Percentiles rank a stretch among this genome's conserved stretches.
Conservation (phyloP, 2,113 vertebrate genomes). For the Psophia crepitans region DNA sequence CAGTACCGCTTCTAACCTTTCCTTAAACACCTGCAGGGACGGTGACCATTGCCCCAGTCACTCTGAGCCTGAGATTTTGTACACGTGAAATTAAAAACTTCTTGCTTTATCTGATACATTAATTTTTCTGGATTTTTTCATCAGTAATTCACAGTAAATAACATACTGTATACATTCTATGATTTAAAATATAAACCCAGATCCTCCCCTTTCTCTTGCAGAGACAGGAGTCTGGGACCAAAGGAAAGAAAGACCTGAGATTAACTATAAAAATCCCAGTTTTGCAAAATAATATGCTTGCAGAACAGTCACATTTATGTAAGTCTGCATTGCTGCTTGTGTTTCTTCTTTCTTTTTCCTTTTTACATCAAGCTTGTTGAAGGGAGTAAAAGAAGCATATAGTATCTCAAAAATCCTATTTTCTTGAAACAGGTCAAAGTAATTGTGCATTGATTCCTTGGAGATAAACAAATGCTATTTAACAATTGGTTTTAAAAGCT, state of each 20-base stretch:
- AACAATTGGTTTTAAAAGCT: conserved; percentile 51
- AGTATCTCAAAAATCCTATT: conserved; percentile 1
- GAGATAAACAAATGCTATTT: conserved; percentile 28
- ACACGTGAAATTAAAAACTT: neutral
- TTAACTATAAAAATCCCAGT: neutral
- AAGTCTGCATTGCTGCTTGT: neutral
- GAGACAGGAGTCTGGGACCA: neutral
- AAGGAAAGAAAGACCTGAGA: neutral
- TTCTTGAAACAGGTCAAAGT: conserved; percentile 34
- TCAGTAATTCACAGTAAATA: neutral
- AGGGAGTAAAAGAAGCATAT: neutral
- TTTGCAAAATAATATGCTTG: neutral
- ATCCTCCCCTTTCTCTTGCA: neutral
- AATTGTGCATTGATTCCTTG: conserved; percentile 38
- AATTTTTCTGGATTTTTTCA: neutral
- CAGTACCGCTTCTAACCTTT: too few relatives aligned
- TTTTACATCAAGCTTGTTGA: conserved; percentile 3
- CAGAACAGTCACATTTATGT: neutral
- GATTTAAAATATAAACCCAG: neutral
- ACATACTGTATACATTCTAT: neutral
- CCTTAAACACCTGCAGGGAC: too few relatives aligned
- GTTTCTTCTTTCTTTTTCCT: neutral
- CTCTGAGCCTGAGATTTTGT: neutral
- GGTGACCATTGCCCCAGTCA: neutral
- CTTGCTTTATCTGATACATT: neutral